Percentiles rank a stretch among this genome's conserved stretches.
Conservation (phyloP, 2,888 invertebrate genomes). For the Megastigmus dorsalis region DNA sequence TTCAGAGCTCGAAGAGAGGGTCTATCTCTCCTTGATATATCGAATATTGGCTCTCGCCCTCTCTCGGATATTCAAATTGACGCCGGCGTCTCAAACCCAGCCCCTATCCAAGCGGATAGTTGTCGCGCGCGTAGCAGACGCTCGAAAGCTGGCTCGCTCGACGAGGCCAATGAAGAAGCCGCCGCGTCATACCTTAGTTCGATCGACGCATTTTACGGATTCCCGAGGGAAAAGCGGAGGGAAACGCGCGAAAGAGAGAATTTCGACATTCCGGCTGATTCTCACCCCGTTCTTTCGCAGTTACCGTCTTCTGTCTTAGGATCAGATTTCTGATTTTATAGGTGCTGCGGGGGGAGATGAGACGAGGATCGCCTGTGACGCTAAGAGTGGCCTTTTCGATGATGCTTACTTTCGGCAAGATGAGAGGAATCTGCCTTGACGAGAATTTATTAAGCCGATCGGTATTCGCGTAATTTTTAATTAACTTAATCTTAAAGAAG, state of each 20-base stretch:
- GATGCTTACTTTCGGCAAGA: too few species aligned
- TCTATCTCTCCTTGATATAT: constrained; percentile 23
- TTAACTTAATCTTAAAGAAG: too few species aligned
- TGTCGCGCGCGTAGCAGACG: neutral
- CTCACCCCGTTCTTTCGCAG: constrained; percentile 1
- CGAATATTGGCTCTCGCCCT: constrained; percentile 42
- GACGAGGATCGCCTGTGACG: too few species aligned
- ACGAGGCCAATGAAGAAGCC: too few species aligned
- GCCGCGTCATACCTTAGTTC: too few species aligned
- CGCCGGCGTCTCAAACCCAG: constrained; percentile 11
- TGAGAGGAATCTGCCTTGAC: too few species aligned
- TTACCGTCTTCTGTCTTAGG: neutral
- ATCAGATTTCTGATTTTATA: constrained; percentile 27
- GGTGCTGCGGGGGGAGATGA: too few species aligned
- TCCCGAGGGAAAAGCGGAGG: constrained; percentile 5
- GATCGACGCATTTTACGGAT: constrained; percentile 43
- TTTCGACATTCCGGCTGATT: neutral
- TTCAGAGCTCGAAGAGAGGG: constrained; percentile 18
- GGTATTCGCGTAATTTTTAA: too few species aligned
- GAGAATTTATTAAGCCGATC: too few species aligned
- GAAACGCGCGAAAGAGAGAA: neutral
- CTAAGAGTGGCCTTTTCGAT: too few species aligned
- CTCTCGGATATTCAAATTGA: constrained; percentile 46
- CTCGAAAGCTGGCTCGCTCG: too few species aligned
- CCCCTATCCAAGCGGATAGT: neutral